These are phyloP conservation scores for Alces alces DNA, from an alignment of 2,113 vertebrate species.

Conservation along the genomic window DNA sequence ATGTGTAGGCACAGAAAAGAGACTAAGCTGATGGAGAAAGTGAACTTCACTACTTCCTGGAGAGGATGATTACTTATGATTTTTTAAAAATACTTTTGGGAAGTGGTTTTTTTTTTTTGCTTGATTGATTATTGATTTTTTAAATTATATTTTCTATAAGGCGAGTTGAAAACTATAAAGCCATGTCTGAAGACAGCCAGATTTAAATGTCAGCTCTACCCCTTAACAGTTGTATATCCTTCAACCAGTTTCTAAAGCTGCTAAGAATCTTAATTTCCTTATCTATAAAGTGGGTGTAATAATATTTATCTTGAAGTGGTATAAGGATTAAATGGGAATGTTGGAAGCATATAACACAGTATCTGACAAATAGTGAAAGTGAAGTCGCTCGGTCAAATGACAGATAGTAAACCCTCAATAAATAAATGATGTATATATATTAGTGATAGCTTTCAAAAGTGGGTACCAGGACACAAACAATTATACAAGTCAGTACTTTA, in stretches of 20 bases:
- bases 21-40: background rate
- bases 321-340: background rate
- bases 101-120: background rate
- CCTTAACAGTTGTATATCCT: background rate
- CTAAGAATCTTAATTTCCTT: background rate
- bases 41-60: background rate
- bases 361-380: background rate
- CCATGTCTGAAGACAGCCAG: background rate
- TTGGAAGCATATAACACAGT: background rate
- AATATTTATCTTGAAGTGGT: background rate
- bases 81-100: background rate
- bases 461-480: background rate
- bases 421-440: background rate
- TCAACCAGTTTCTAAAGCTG: background rate
- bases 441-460: background rate
- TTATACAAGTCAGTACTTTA: constrained; percentile 4
- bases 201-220: background rate
- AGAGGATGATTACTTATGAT: background rate
- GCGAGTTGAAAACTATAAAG: background rate
- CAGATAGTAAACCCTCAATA: background rate
- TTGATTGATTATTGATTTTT: background rate
- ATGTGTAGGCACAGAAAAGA: background rate
- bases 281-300: background rate
- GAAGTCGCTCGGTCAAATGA: background rate
- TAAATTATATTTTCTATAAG: background rate